Percentiles rank a stretch among this genome's conserved stretches.
Evolutionary conservation across 64 coral and sea anemone species (phyloP).

Genomic region (Stichodactyla mertensii): DNA sequence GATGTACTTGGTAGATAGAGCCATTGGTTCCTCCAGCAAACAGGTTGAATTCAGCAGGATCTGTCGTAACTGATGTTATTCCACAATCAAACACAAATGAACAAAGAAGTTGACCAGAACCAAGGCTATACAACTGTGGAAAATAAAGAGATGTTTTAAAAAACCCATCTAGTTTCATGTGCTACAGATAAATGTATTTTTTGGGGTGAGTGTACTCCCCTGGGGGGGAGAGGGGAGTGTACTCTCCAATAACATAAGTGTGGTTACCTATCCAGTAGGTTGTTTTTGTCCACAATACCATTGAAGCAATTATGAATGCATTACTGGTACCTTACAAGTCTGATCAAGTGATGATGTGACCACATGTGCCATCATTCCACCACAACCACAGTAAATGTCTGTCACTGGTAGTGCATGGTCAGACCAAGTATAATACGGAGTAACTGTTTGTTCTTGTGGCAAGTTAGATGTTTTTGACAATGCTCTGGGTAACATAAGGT

Average conservation of each 20-base stretch:
- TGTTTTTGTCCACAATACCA: too few species aligned
- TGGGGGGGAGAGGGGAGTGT: too few species aligned
- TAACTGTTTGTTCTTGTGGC: constrained; percentile 5
- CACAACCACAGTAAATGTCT: constrained; percentile 74
- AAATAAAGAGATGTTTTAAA: background rate
- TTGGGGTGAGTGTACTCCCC: too few species aligned
- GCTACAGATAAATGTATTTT: too few species aligned
- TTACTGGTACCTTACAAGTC: constrained; percentile 96
- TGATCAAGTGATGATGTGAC: constrained; percentile 91
- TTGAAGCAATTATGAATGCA: background rate
- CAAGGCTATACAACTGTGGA: constrained; percentile 74
- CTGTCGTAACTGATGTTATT: constrained; percentile 72
- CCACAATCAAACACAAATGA: constrained; percentile 83
- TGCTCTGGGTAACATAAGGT: background rate
- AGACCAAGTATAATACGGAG: constrained; percentile 87
- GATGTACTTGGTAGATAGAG: constrained; percentile 65
- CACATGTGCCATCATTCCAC: constrained; percentile 72
- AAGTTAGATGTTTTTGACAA: background rate
- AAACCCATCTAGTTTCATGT: too few species aligned
- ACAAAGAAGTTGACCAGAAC: constrained; percentile 86
- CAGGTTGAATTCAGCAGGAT: constrained; percentile 74
- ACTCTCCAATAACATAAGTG: too few species aligned
- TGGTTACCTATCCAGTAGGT: too few species aligned
- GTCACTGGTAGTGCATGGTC: constrained; percentile 85
- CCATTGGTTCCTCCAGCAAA: constrained; percentile 87